Evolutionary conservation across 2,888 invertebrate species (phyloP).

Genomic region (Drosophila ezoana): DNA sequence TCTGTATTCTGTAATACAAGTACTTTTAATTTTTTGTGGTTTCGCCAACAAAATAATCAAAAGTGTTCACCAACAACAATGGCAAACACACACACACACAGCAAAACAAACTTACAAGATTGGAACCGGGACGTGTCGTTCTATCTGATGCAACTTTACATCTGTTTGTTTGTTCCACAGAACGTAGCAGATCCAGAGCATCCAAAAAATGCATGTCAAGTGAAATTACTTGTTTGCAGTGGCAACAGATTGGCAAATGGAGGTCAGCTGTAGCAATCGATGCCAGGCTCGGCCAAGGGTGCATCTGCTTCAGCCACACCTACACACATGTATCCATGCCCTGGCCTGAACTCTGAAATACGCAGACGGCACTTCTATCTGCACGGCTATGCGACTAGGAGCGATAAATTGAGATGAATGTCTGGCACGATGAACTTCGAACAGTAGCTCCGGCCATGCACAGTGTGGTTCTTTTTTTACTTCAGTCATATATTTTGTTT

Average conservation of each 20-base stretch:
- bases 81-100: conserved; percentile 6
- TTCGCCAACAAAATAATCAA: conserved; percentile 56
- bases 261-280: conserved; percentile 9
- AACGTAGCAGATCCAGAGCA: background rate
- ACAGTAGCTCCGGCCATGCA: conserved; percentile 26
- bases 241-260: conserved; percentile 37
- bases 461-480: conserved; percentile 3
- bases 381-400: conserved; percentile 55
- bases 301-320: conserved; percentile 17
- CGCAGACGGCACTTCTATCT: conserved; percentile 70
- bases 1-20: conserved; percentile 45
- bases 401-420: conserved; percentile 80
- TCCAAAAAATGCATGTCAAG: conserved; percentile 75
- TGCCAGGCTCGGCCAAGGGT: conserved; percentile 12
- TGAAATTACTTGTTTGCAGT: conserved; percentile 72
- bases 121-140: conserved; percentile 19
- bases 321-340: conserved; percentile 18
- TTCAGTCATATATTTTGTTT: conserved; percentile 21
- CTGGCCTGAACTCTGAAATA: conserved; percentile 49
- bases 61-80: conserved; percentile 32
- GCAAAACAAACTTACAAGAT: conserved; percentile 16
- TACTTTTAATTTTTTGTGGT: conserved; percentile 37
- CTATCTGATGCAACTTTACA: conserved; percentile 53
- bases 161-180: conserved; percentile 51
- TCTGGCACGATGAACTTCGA: conserved; percentile 25